phyloP scores from a whole-genome alignment of 2,113 vertebrate species.

The Macquaria ambigua region DNA sequence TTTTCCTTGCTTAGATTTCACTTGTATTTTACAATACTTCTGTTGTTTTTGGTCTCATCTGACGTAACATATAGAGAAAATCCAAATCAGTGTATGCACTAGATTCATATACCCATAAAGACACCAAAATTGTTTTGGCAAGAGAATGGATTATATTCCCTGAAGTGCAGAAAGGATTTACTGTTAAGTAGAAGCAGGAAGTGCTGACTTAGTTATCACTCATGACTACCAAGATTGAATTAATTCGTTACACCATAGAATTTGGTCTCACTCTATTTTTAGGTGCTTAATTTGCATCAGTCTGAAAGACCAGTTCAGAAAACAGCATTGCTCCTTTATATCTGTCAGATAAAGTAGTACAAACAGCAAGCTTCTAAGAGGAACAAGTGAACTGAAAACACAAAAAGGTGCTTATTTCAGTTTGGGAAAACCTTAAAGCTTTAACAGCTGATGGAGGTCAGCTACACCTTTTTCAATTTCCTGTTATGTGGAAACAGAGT shows the following conservation, averaged over 20 bases:
- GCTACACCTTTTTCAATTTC: constrained; percentile 21
- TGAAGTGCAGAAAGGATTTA: not conserved
- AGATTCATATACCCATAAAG: not conserved
- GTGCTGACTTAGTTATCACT: constrained; percentile 1
- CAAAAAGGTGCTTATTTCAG: not conserved
- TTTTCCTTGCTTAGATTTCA: too few species aligned
- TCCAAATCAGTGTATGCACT: not conserved
- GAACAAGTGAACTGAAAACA: not conserved
- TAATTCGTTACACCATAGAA: constrained; percentile 22
- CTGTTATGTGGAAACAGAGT: constrained; percentile 6
- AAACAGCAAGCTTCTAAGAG: not conserved
- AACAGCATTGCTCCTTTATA: not conserved
- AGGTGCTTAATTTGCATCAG: constrained; percentile 2
- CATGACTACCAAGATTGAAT: constrained; percentile 11
- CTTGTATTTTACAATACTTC: too few species aligned
- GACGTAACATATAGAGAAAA: not conserved
- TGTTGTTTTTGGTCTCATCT: too few species aligned
- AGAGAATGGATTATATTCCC: not conserved
- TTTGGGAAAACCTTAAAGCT: constrained; percentile 3
- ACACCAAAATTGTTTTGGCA: not conserved
- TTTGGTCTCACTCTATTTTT: constrained; percentile 37
- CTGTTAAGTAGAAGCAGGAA: constrained; percentile 22
- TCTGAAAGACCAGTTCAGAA: constrained; percentile 4
- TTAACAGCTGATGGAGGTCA: constrained; percentile 8
- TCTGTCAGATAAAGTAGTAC: not conserved